Conservation (phyloP, 2,113 vertebrate genomes). For the human (Homo sapiens) region DNA sequence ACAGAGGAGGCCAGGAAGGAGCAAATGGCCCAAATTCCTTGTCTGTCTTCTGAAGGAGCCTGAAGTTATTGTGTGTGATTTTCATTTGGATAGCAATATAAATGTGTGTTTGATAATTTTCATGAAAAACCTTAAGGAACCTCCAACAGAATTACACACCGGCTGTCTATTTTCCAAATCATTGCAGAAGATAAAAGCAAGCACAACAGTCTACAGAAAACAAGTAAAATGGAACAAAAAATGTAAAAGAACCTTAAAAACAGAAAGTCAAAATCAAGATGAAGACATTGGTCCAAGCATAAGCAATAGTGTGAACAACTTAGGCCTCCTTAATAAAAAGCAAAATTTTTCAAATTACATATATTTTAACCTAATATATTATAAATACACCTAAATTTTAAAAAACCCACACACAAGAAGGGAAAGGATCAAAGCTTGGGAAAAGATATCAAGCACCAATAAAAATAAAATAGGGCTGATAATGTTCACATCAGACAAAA, state of each 20-base stretch:
- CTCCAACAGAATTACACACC: conserved; percentile 20
- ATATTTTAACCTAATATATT: neutral
- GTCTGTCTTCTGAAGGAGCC: neutral
- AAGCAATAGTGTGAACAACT: neutral
- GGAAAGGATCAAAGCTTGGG: conserved; percentile 4
- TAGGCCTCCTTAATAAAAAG: neutral
- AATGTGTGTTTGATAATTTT: conserved; percentile 52
- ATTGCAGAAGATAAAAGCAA: conserved; percentile 42
- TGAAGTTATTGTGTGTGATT: conserved; percentile 18
- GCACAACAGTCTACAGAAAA: neutral
- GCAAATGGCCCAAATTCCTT: neutral
- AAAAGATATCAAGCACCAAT: neutral
- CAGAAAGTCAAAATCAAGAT: neutral
- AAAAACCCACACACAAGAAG: neutral
- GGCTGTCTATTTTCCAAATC: conserved; percentile 34
- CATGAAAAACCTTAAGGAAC: neutral
- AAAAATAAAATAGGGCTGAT: neutral
- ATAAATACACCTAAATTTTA: neutral
- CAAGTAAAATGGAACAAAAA: neutral
- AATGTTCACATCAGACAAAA: neutral
- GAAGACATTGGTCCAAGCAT: neutral
- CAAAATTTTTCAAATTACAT: neutral
- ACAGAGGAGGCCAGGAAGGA: neutral
- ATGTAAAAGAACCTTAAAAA: neutral
- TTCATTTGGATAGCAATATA: conserved; percentile 11